These are phyloP conservation scores for Punctoribates punctum DNA, from an alignment of 2,888 invertebrate species.

Conservation along the genomic window DNA sequence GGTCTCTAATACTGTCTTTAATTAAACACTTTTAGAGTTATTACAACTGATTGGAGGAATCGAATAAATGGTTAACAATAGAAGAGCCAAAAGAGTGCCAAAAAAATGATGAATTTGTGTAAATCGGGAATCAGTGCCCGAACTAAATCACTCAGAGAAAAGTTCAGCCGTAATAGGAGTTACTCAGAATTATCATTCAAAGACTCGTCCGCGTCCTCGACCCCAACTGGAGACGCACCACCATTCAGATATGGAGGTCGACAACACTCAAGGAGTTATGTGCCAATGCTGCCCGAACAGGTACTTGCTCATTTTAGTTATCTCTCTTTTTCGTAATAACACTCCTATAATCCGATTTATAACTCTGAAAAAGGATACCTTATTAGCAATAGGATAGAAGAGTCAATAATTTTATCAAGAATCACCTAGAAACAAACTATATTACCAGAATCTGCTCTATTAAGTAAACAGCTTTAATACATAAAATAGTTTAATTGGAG, in stretches of 20 bases:
- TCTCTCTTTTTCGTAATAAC: background rate
- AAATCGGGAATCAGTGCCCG: slow-evolving; percentile 46
- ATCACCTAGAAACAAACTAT: too few relatives aligned
- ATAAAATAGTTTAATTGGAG: too few relatives aligned
- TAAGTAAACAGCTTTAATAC: too few relatives aligned
- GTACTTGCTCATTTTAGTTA: background rate
- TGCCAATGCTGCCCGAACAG: slow-evolving; percentile 36
- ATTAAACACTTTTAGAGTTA: background rate
- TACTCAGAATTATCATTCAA: slow-evolving; percentile 50
- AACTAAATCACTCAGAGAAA: slow-evolving; percentile 50
- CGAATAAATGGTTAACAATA: background rate
- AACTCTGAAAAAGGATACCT: too few relatives aligned
- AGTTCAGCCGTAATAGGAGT: slow-evolving; percentile 50
- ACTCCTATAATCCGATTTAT: too few relatives aligned
- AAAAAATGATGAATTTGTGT: slow-evolving; percentile 43
- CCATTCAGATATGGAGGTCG: slow-evolving; percentile 6
- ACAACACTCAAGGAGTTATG: slow-evolving; percentile 19
- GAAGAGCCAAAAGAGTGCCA: background rate
- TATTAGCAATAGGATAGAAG: too few relatives aligned
- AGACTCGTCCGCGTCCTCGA: slow-evolving; percentile 45
- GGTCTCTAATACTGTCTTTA: background rate
- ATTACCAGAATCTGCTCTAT: too few relatives aligned
- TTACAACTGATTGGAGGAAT: background rate
- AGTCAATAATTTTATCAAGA: too few relatives aligned
- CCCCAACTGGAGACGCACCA: slow-evolving; percentile 32